Percentiles rank a stretch among this genome's conserved stretches.
Conservation (phyloP, 2,113 vertebrate genomes). For the Engraulis encrasicolus region DNA sequence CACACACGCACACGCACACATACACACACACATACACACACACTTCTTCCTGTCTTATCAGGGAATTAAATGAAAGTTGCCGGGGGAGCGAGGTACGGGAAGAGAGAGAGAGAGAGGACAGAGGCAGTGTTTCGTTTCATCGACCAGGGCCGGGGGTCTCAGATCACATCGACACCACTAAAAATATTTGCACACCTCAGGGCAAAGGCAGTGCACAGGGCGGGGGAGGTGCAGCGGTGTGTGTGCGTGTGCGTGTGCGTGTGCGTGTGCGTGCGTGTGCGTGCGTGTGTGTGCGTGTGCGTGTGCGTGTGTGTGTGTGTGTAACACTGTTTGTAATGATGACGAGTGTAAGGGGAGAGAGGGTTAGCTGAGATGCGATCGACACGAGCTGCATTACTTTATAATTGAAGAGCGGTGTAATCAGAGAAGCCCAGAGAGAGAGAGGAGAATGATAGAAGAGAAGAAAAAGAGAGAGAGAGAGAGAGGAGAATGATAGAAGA, state of each 20-base stretch:
- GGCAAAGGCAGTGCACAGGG: background rate
- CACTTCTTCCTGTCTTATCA: background rate
- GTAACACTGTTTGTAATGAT: too few species aligned
- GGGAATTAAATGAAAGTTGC: conserved; percentile 8
- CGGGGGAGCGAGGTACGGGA: background rate
- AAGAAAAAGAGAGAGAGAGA: background rate
- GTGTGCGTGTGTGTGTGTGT: too few species aligned
- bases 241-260: background rate
- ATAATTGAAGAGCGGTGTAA: conserved; percentile 15
- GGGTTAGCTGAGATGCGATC: background rate
- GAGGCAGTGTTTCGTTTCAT: conserved; percentile 27
- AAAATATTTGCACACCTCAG: conserved; percentile 24
- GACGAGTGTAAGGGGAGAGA: background rate
- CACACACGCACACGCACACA: background rate
- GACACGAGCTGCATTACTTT: background rate
- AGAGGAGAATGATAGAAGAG: too few species aligned
- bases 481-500: background rate
- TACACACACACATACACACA: background rate
- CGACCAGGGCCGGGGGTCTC: background rate
- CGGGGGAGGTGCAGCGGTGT: background rate
- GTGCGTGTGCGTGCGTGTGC: background rate
- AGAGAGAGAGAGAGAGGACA: too few species aligned
- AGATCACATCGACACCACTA: conserved; percentile 9
- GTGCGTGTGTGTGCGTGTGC: background rate
- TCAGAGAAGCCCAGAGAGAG: background rate